Conservation (phyloP, 2,113 vertebrate genomes). For the Anarhynchus alexandrinus region DNA sequence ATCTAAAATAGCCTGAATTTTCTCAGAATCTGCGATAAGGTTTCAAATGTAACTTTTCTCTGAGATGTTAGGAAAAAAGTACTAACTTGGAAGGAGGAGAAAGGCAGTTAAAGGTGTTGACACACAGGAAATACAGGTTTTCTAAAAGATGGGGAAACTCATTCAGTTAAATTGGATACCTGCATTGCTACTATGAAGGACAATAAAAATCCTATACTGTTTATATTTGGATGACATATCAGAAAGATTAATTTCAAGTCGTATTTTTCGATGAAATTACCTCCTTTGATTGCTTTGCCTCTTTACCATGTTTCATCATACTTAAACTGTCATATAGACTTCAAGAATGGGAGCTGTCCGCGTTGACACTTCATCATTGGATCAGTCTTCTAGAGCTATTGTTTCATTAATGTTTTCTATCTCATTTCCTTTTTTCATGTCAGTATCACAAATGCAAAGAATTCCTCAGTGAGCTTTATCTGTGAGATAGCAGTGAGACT, state of each 20-base stretch:
- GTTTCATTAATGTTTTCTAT: conserved; percentile 46
- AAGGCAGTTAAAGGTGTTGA: not conserved
- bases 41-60: not conserved
- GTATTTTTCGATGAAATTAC: not conserved
- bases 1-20: not conserved
- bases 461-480: not conserved
- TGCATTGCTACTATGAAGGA: not conserved
- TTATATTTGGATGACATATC: not conserved
- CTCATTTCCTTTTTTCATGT: conserved; percentile 26
- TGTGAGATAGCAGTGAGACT: not conserved
- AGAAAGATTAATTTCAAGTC: not conserved
- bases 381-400: not conserved
- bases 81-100: not conserved
- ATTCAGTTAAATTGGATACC: not conserved
- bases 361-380: conserved; percentile 1
- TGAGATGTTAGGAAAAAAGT: not conserved
- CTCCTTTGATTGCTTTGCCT: not conserved
- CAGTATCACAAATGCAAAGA: not conserved
- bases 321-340: not conserved
- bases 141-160: not conserved
- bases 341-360: not conserved
- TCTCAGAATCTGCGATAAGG: not conserved
- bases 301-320: not conserved
- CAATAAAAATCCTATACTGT: not conserved
- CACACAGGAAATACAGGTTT: not conserved